These are phyloP conservation scores for Bursaphelenchus mucronatus DNA, from an alignment of 1,140 invertebrate species.

Conservation along the genomic window DNA sequence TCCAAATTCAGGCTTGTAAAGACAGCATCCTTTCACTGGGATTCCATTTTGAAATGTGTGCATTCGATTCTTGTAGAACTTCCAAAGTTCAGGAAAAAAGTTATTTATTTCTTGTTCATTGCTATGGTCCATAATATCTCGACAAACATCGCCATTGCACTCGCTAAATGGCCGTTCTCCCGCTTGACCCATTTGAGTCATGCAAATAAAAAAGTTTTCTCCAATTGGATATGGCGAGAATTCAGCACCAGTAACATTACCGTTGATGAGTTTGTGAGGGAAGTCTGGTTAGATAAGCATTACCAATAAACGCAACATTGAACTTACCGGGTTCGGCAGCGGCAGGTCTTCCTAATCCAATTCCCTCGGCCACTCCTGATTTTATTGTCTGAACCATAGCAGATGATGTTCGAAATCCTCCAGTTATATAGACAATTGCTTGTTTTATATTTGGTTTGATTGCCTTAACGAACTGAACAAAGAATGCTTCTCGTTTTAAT, in stretches of 20 bases:
- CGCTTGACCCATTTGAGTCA: constrained; percentile 20
- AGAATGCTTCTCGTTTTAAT: constrained; percentile 23
- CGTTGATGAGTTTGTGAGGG: constrained; percentile 4
- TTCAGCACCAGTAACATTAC: not conserved
- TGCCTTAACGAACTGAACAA: constrained; percentile 16
- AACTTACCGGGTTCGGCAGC: constrained; percentile 29
- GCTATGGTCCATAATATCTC: constrained; percentile 12
- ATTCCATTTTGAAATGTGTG: no score
- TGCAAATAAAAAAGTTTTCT: not conserved
- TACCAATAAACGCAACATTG: not conserved
- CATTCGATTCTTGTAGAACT: no score
- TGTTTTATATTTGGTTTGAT: constrained; percentile 32
- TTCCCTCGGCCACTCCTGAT: constrained; percentile 31
- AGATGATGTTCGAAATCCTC: constrained; percentile 37
- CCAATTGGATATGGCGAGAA: not conserved
- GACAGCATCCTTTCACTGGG: no score
- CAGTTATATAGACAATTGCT: constrained; percentile 36
- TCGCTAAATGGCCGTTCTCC: not conserved
- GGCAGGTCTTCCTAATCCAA: constrained; percentile 37
- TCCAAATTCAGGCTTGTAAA: no score
- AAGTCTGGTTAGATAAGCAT: constrained; percentile 1
- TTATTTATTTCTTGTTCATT: not conserved
- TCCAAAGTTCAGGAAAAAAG: no score
- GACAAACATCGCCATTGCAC: not conserved
- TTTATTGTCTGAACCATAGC: constrained; percentile 36